phyloP scores from a whole-genome alignment of 2,113 vertebrate species.

The Zosterops hypoxanthus region DNA sequence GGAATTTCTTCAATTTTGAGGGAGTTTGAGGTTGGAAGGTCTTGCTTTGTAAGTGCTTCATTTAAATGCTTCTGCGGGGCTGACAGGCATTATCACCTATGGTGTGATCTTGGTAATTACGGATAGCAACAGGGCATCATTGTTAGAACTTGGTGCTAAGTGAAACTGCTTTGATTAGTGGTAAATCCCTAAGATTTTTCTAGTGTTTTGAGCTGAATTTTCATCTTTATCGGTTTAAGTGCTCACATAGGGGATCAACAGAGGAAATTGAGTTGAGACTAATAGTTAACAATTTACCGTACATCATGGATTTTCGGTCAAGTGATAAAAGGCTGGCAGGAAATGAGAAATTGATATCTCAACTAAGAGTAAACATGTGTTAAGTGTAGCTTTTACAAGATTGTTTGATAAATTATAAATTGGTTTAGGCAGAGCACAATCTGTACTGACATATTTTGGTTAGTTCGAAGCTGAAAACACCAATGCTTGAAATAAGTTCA shows the following conservation, averaged over 20 bases:
- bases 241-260: conserved; percentile 9
- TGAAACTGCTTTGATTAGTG: conserved; percentile 37
- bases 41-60: background rate
- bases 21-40: background rate
- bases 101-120: background rate
- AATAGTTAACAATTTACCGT: conserved; percentile 62
- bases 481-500: background rate
- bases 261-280: conserved; percentile 59
- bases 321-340: conserved; percentile 61
- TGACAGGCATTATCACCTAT: background rate
- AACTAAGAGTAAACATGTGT: conserved; percentile 41
- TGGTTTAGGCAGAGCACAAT: conserved; percentile 3
- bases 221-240: conserved; percentile 42
- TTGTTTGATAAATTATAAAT: conserved; percentile 62
- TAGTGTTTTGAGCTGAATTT: conserved; percentile 22
- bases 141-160: conserved; percentile 25
- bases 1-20: background rate
- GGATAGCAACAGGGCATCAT: conserved; percentile 10
- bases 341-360: conserved; percentile 64
- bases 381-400: conserved; percentile 49
- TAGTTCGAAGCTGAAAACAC: conserved; percentile 2
- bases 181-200: background rate
- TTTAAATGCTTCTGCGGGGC: background rate
- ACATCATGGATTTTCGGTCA: conserved; percentile 57
- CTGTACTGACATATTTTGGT: background rate